Base-by-base conservation (phyloP, 2,888 invertebrate species). In the Pandemis corylana region DNA sequence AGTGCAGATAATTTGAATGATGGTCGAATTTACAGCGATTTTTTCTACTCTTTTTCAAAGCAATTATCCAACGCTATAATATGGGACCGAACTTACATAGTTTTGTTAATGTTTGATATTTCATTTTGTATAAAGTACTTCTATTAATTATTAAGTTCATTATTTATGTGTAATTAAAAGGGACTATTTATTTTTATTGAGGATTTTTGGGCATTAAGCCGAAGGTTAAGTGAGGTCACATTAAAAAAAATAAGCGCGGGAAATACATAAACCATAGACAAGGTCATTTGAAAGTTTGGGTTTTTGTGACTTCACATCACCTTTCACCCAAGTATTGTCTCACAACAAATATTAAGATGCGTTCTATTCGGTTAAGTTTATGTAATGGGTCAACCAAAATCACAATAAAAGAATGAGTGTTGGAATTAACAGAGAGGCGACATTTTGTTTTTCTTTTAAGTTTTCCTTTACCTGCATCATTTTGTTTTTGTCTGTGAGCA, bases 331-430 rank as follows among this genome's bases (percentile, higher is more conserved):
- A 71, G 51, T 53, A 59, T 61, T 59, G 89, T 94, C 95, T 95
- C 95, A 95, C 95, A 95, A 94, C 95, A 95, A 95, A 94, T 95
- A 94, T 87, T 90, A 94, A 91, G 90, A 83, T 85, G 85, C 84
- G 86, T 86, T 81, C 85, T 83, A 84, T 59, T 59, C 79, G 87
- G 83, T 85, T 84, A 85, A 85, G 83, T 87, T 80, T 87, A 88
- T 93, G 90, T 93, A 90, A 89, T 85, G 85, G 85, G 84, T 83
- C 90, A 89, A 92, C 90, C 90, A 91, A 93, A 92, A 92, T 89
- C 89, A 89, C 89, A 94, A 94, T 94, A 91, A 95, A 95, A 94
- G 90, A 93, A 94, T 93, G 93, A 94, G 94, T 94, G 94, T 94
- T 93, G 94, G 91, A 94, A 94, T 94, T 94, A 94, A 95, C 93